Evolutionary conservation across 2,113 vertebrate species (phyloP), one percentile per base, ranked within the genome.

Genomic region (Stigmatopora nigra): DNA sequence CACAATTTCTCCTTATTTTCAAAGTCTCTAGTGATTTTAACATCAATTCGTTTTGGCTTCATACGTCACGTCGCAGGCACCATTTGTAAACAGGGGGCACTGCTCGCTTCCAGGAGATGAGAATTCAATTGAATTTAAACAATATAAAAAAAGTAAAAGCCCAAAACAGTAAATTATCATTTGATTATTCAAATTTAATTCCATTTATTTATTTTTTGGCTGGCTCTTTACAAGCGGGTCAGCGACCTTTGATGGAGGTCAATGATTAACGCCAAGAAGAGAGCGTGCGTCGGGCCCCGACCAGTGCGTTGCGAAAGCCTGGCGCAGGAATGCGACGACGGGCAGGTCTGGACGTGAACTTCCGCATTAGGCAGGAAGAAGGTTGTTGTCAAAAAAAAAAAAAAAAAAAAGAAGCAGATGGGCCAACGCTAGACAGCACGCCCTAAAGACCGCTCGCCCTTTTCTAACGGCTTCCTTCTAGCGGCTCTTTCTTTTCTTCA

Each of bases 341-440:
- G 46, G 35, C 62, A 52, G 62, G 62, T 52, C 48, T 49, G 48
- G 31, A 64, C 63, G 47, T 64, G 48, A 52, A 64, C 63, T 51
- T 64, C 63, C 63, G 63, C 63, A 64, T 64, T 38, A 16, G 48
- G 63, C 48, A 52, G 48, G 63, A 52, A 64, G 48, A 20, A 49
- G 48, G 17, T 10, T 36, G 31, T 36, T 15, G 19, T 41, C 11
- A 63, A 49, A 46, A 25, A 31, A 60, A 45, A 41, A 44, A 60
- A 45, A 47, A 31, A 10, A 53, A 55, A 25, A 22, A 56, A 56
- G 61, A 7, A 49, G 47, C 46, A 49, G 45, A 63, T 63, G 61
- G n/a, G n/a, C 36, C 2, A 63, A 25, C 22, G 31, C 47, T 63
- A 46, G 46, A 6, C 61, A 63, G 35, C 61, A 63, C 59, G 14